A percentile compares a stretch with the other conserved stretches of the same genome.
Evolutionary conservation across 2,113 vertebrate genomes (phyloP).

Genomic region (Cyanistes caeruleus): DNA sequence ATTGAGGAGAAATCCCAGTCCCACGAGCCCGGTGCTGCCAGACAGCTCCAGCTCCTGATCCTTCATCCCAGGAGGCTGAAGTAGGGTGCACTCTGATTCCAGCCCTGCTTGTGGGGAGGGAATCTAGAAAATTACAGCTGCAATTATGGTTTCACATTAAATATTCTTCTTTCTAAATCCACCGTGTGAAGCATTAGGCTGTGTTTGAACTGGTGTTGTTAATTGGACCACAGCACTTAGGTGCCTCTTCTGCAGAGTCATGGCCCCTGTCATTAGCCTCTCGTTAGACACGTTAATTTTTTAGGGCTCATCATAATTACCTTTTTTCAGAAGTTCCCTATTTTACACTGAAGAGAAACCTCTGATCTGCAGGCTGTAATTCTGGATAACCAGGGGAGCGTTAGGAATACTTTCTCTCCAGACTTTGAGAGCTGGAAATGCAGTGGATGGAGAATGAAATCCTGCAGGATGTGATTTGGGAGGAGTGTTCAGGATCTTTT

Average conservation of each 20-base stretch:
- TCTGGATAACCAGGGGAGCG: neutral
- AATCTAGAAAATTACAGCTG: conserved; percentile 1
- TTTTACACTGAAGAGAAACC: neutral
- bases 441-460: neutral
- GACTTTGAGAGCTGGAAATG: neutral
- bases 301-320: conserved; percentile 33
- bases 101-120: neutral
- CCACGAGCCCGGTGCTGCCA: neutral
- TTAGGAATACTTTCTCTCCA: neutral
- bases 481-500: neutral
- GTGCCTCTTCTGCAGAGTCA: neutral
- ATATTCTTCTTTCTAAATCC: neutral
- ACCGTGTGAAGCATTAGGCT: conserved; percentile 21
- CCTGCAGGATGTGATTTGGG: neutral
- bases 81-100: neutral
- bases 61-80: neutral
- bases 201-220: conserved; percentile 42
- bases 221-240: conserved; percentile 39
- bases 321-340: conserved; percentile 12
- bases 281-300: conserved; percentile 58
- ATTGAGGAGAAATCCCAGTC: neutral
- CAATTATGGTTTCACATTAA: conserved; percentile 51
- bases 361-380: conserved; percentile 18
- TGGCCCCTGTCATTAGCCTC: conserved; percentile 48
- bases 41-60: neutral